Evolutionary conservation across 92 coral and sea anemone genomes (phyloP).

Genomic region (Chrysogorgia sp.): DNA sequence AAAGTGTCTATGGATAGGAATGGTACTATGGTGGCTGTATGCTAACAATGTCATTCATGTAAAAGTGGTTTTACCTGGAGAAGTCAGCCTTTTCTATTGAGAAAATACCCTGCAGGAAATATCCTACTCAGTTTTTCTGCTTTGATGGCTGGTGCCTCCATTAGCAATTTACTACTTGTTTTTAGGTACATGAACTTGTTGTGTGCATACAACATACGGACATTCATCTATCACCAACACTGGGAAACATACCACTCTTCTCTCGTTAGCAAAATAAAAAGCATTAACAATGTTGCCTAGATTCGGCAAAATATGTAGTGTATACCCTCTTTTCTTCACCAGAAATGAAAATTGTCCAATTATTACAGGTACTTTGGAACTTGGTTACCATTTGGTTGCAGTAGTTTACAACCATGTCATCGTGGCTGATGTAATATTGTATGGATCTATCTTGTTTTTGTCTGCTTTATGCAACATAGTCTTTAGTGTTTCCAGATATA

Average conservation of each 20-base stretch:
- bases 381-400: no score
- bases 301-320: slow-evolving; percentile 48
- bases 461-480: no score
- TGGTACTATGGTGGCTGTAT: slow-evolving; percentile 19
- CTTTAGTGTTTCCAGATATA: no score
- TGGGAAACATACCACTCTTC: slow-evolving; percentile 42
- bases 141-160: slow-evolving; percentile 21
- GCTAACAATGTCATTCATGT: slow-evolving; percentile 13
- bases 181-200: slow-evolving; percentile 15
- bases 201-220: slow-evolving; percentile 21
- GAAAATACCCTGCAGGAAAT: slow-evolving; percentile 25
- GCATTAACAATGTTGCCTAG: slow-evolving; percentile 16
- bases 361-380: slow-evolving; percentile 33
- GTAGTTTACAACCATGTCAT: no score
- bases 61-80: slow-evolving; percentile 37
- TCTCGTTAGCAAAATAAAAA: slow-evolving; percentile 21
- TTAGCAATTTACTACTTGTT: slow-evolving; percentile 18
- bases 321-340: slow-evolving; percentile 47
- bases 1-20: background rate
- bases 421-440: no score
- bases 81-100: slow-evolving; percentile 24
- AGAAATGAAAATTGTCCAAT: slow-evolving; percentile 49
- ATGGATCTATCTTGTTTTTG: no score
- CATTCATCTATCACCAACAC: slow-evolving; percentile 33
- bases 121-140: slow-evolving; percentile 23